phyloP scores from a whole-genome alignment of 2,113 vertebrate species.

The Sturnira hondurensis region DNA sequence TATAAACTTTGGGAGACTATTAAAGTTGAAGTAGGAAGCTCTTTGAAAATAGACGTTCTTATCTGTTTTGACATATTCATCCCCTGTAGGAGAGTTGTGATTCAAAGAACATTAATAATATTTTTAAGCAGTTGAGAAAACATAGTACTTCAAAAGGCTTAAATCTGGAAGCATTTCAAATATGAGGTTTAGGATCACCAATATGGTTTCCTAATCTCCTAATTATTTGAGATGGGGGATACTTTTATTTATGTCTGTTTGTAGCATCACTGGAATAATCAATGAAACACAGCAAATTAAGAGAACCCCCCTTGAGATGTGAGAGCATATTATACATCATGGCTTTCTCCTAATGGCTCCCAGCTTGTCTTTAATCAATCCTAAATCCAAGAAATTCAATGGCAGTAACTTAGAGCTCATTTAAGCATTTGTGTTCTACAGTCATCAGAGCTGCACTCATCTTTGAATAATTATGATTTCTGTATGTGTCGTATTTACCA shows the following conservation, averaged over 20 bases:
- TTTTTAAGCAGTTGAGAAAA: conserved; percentile 30
- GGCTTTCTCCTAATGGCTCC: background rate
- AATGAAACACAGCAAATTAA: conserved; percentile 26
- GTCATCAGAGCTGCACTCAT: background rate
- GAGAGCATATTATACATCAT: background rate
- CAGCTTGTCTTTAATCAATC: background rate
- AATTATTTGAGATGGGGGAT: conserved; percentile 33
- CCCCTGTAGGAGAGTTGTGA: conserved; percentile 10
- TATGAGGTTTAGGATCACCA: background rate
- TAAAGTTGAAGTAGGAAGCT: conserved; percentile 34
- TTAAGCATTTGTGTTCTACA: background rate
- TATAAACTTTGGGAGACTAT: conserved; percentile 39
- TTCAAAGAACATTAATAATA: conserved; percentile 44
- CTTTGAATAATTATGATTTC: background rate
- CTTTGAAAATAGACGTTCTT: conserved; percentile 51
- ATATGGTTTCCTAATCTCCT: conserved; percentile 36
- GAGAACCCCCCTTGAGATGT: background rate
- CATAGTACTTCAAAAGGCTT: conserved; percentile 52
- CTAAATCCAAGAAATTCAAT: background rate
- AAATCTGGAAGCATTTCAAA: conserved; percentile 45
- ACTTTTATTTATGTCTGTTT: conserved; percentile 7
- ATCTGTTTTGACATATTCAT: conserved; percentile 42
- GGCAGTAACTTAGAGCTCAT: background rate
- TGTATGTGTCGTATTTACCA: background rate
- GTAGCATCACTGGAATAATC: conserved; percentile 18